These are phyloP conservation scores for Enhydra lutris DNA, from an alignment of 2,113 vertebrate genomes.

Conservation along the genomic window DNA sequence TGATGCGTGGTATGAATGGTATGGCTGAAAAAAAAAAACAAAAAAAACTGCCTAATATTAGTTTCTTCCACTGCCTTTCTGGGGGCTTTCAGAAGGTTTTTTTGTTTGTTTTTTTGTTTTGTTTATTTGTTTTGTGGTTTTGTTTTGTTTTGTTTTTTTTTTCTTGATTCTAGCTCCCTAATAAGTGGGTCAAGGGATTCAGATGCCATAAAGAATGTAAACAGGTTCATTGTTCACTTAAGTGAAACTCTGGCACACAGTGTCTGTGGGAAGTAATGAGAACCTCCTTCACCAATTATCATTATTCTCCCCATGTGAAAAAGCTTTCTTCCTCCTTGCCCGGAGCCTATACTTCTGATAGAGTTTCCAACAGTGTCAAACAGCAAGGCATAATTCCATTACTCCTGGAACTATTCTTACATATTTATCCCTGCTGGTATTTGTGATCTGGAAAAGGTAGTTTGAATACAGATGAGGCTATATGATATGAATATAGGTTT, in stretches of 20 bases:
- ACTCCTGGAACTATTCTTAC: constrained; percentile 40
- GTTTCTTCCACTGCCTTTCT: background rate
- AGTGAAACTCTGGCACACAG: background rate
- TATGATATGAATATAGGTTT: background rate
- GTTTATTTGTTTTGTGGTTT: background rate
- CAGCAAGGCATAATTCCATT: constrained; percentile 63
- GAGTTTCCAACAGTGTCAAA: constrained; percentile 37
- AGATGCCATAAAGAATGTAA: background rate
- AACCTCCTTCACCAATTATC: constrained; percentile 40
- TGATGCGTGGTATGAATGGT: background rate
- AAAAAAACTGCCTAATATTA: too few relatives aligned
- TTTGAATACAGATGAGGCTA: constrained; percentile 39
- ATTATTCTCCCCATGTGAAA: constrained; percentile 37
- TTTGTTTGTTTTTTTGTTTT: background rate
- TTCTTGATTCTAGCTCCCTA: background rate
- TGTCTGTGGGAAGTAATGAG: constrained; percentile 23
- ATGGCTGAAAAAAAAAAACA: background rate
- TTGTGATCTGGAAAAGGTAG: constrained; percentile 14
- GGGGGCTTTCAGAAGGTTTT: background rate
- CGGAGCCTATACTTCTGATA: background rate
- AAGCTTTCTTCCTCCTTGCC: constrained; percentile 29
- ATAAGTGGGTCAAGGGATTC: background rate
- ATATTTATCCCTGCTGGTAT: constrained; percentile 55
- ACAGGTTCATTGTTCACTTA: constrained; percentile 23
- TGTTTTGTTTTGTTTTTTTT: background rate